Base-by-base conservation (phyloP, 2,797 vertebrate species). In the Sebastolobus alascanus region DNA sequence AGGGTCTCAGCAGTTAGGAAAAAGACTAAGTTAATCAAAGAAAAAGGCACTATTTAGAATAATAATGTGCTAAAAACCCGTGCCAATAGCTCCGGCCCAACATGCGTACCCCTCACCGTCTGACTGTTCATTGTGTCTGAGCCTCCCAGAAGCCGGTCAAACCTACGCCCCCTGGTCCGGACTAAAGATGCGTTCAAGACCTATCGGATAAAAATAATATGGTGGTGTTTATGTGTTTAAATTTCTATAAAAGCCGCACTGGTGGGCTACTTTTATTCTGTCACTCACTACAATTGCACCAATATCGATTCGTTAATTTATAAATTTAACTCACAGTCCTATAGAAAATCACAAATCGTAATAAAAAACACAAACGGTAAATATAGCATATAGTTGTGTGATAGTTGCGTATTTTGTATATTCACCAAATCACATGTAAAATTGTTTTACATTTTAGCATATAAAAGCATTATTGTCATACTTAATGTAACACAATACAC, bases 71-170 rank as follows among this genome's bases (percentile, higher is more conserved):
- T 90, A 92, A 87, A 88, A 93, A 25, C 25, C 22, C 38, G 86
- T 83, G 81, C 77, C 84, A 83, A 46, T 37, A 22, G 65, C 84
- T 70, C 87, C 54, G 68, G 78, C 55, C 86, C 91, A 87, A 85
- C 93, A 89, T 81, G 95, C 86, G 90, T 87, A 70, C 83, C 85
- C 87, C 90, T 90, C 87, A 81, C 89, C 33, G 87, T 86, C 89
- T 92, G 93, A 93, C 89, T 92, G 92, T 82, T 96, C 95, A 96
- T 96, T 96, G 96, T 96, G 96, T 96, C 95, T 95, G 95, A 89
- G 82, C 82, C 75, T 77, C 85, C 0, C 79, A 89, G 92, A 89
- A 96, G 95, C 96, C 96, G 96, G 95, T 95, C 90, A 93, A 95
- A 94, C 91, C 94, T 94, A 96, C 96, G 95, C 95, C 95, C 95